phyloP scores from a whole-genome alignment of 2,113 vertebrate species.

The Gasterosteus nipponicus region DNA sequence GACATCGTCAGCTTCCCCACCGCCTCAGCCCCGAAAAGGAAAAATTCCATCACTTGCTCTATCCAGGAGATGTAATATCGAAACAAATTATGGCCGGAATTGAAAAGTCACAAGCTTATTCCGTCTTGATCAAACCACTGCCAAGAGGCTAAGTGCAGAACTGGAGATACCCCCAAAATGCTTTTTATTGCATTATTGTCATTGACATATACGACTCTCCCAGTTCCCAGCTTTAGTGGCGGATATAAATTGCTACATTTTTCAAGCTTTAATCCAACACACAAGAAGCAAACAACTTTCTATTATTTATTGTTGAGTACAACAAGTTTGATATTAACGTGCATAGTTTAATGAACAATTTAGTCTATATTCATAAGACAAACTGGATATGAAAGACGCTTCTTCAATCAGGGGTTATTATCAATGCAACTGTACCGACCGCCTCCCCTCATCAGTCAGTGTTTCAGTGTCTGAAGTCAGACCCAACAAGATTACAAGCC shows the following conservation, averaged over 20 bases:
- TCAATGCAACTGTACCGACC: constrained; percentile 20
- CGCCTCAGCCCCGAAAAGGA: constrained; percentile 83
- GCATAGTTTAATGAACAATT: neutral
- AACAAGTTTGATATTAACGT: neutral
- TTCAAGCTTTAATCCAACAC: constrained; percentile 23
- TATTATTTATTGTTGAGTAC: neutral
- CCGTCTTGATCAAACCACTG: constrained; percentile 98
- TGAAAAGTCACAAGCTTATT: constrained; percentile 99
- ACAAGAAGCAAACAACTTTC: constrained; percentile 2
- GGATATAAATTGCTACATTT: constrained; percentile 42
- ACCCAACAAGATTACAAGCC: constrained; percentile 65
- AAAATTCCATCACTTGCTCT: constrained; percentile 97
- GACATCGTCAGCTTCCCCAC: constrained; percentile 86
- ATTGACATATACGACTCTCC: constrained; percentile 86
- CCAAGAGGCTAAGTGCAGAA: constrained; percentile 94
- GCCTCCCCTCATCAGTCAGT: constrained; percentile 37
- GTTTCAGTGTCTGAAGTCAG: constrained; percentile 49
- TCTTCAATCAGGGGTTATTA: constrained; percentile 5
- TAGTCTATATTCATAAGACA: neutral
- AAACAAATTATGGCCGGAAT: constrained; percentile 99
- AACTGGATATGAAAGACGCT: neutral
- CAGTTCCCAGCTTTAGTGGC: constrained; percentile 62
- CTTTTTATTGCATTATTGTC: constrained; percentile 93
- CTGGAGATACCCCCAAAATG: constrained; percentile 89
- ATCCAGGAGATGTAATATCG: constrained; percentile 93